Base-by-base conservation (phyloP, 1,140 invertebrate genomes). In the Brachionus manjavacas region DNA sequence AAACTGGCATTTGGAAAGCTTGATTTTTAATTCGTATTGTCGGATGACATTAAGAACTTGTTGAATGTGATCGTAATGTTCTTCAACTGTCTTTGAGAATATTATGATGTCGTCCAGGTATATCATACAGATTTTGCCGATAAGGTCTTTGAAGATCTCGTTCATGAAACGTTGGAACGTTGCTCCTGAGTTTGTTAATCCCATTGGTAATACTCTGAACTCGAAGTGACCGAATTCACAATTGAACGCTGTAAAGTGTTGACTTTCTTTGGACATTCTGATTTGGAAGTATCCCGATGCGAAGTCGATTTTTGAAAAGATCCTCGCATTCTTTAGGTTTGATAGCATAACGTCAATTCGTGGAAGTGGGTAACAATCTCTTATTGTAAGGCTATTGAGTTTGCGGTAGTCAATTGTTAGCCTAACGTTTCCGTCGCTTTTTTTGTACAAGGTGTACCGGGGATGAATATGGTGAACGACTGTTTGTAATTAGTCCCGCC, bases 81-180 rank as follows among this genome's bases (percentile, higher is more conserved):
- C 6, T 68, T 68, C 64, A 25, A 35, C 9, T 9, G 23, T 25
- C 8, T 28, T 16, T 35, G 64, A 68, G n/a, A 68, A 28, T 28
- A 68, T 35, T 12, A 68, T 8, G n/a, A n/a, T 68, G 31, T 68
- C 64, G n/a, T 68, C 64, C n/a, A 68, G n/a, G n/a, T 68, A 46
- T n/a, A n/a, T n/a, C n/a, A n/a, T n/a, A n/a, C n/a, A n/a, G n/a
- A n/a, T n/a, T n/a, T 52, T 46, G 25, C 28, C 35, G 35, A 78
- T 46, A 9, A 39, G 35, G 41, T 41, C 31, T 28, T 60, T 28
- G 28, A 28, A 39, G 46, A 84, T 55, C 16, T 43, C 49, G 39
- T 85, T 35, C 74, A 85, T 85, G 35, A 84, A 49, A 16, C 84
- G 20, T 83, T 85, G 83, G 39, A 85, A 85, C 12, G 84, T 84